Evolutionary conservation across 1,140 invertebrate genomes (phyloP).

Genomic region (Drosophila pseudoobscura): DNA sequence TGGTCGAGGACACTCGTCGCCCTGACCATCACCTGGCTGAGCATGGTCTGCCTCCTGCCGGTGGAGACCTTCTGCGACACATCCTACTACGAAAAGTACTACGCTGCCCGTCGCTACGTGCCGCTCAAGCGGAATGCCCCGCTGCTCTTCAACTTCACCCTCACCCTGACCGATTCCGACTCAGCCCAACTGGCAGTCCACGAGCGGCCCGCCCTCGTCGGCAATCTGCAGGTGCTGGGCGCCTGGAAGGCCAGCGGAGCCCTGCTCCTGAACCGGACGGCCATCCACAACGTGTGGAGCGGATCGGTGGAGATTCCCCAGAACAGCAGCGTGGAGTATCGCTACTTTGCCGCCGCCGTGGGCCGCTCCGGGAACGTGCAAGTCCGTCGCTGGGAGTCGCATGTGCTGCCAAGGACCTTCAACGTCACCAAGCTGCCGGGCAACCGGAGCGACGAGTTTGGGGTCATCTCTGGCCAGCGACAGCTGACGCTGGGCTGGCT

Average conservation of each 20-base stretch:
- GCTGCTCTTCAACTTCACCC: constrained; percentile 64
- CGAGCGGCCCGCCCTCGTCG: constrained; percentile 63
- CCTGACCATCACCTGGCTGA: constrained; percentile 51
- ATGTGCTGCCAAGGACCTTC: constrained; percentile 86
- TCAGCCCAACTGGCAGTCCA: constrained; percentile 27
- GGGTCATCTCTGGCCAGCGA: constrained; percentile 25
- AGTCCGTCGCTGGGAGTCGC: constrained; percentile 90
- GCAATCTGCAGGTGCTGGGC: constrained; percentile 59
- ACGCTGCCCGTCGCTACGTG: constrained; percentile 69
- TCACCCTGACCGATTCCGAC: constrained; percentile 22
- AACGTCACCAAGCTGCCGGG: constrained; percentile 89
- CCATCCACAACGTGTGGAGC: constrained; percentile 81
- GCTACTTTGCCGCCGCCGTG: constrained; percentile 85
- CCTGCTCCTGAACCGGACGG: constrained; percentile 69
- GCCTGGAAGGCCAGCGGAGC: constrained; percentile 59
- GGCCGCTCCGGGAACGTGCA: constrained; percentile 83
- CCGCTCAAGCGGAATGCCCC: constrained; percentile 69
- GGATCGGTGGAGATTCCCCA: constrained; percentile 84
- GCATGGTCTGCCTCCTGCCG: constrained; percentile 62
- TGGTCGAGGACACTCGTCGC: constrained; percentile 44
- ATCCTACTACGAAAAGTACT: constrained; percentile 81
- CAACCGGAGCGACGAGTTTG: constrained; percentile 65
- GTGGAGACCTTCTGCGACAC: constrained; percentile 70
- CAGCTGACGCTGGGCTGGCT: constrained; percentile 71
- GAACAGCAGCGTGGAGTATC: constrained; percentile 86